Evolutionary conservation across 2,797 vertebrate genomes (phyloP).

Genomic region (Picus viridis): DNA sequence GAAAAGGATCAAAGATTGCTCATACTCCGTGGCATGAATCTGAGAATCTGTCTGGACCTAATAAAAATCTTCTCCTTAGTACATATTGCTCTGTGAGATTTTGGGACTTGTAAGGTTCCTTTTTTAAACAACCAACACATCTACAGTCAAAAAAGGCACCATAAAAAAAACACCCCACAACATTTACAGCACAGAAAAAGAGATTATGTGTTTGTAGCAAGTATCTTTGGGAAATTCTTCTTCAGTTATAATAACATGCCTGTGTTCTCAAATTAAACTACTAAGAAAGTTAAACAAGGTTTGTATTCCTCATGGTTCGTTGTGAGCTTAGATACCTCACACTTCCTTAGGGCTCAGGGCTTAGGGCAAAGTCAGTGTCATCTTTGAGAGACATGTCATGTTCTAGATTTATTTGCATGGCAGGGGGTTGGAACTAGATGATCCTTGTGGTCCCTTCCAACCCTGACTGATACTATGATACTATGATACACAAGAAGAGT

Average conservation of each 20-base stretch:
- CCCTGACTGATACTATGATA: too few relatives aligned
- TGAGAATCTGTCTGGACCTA: not conserved
- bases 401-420: conserved; percentile 18
- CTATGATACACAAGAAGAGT: not conserved
- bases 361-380: not conserved
- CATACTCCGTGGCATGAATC: not conserved
- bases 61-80: not conserved
- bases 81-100: not conserved
- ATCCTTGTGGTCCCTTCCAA: too few relatives aligned
- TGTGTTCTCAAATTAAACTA: not conserved
- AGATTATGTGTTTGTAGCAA: not conserved
- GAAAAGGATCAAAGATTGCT: not conserved
- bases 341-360: not conserved
- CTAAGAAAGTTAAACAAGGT: conserved; percentile 12
- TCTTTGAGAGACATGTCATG: not conserved
- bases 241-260: not conserved
- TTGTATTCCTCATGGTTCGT: conserved; percentile 11
- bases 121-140: not conserved
- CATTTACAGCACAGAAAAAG: not conserved
- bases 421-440: too few relatives aligned
- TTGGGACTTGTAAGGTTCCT: not conserved
- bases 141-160: not conserved
- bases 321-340: not conserved
- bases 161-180: not conserved
- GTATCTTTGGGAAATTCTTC: conserved; percentile 13